Percentiles rank a stretch among this genome's conserved stretches.
Evolutionary conservation across 2,888 invertebrate species (phyloP).

Genomic region (Melolontha melolontha): DNA sequence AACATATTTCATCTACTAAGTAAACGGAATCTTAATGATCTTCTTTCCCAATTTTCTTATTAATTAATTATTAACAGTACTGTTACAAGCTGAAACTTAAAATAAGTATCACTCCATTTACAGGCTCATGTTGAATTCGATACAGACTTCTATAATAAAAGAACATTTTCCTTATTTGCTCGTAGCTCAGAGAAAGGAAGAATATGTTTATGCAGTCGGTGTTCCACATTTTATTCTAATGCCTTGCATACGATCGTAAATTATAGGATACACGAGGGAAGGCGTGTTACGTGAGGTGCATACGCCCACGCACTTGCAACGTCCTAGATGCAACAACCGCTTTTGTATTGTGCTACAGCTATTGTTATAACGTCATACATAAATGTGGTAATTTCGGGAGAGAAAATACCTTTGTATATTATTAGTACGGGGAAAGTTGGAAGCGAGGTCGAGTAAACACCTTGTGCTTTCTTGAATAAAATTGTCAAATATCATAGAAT

Average conservation of each 20-base stretch:
- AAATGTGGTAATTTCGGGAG: slow-evolving; percentile 31
- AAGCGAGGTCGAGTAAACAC: slow-evolving; percentile 47
- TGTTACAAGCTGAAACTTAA: too few species aligned
- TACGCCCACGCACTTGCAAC: slow-evolving; percentile 47
- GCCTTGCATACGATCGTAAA: slow-evolving; percentile 33
- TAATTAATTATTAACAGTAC: too few species aligned
- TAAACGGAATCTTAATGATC: too few species aligned
- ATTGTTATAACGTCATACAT: slow-evolving; percentile 36
- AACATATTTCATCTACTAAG: too few species aligned
- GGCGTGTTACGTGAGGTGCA: slow-evolving; percentile 46
- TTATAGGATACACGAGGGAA: slow-evolving; percentile 39
- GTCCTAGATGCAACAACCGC: slow-evolving; percentile 35
- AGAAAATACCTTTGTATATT: slow-evolving; percentile 22
- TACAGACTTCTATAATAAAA: slow-evolving; percentile 8
- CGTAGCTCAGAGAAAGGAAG: slow-evolving; percentile 21
- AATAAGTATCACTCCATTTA: too few species aligned
- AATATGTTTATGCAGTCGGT: slow-evolving; percentile 34
- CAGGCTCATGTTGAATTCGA: neutral
- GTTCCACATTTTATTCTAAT: slow-evolving; percentile 42
- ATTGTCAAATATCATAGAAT: slow-evolving; percentile 7
- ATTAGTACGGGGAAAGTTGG: slow-evolving; percentile 50
- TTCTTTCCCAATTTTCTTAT: too few species aligned
- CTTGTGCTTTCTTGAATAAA: slow-evolving; percentile 10
- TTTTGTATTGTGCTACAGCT: slow-evolving; percentile 19
- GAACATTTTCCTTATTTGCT: slow-evolving; percentile 2